Conservation (phyloP, 2,797 vertebrate genomes). For the Gouania willdenowi region DNA sequence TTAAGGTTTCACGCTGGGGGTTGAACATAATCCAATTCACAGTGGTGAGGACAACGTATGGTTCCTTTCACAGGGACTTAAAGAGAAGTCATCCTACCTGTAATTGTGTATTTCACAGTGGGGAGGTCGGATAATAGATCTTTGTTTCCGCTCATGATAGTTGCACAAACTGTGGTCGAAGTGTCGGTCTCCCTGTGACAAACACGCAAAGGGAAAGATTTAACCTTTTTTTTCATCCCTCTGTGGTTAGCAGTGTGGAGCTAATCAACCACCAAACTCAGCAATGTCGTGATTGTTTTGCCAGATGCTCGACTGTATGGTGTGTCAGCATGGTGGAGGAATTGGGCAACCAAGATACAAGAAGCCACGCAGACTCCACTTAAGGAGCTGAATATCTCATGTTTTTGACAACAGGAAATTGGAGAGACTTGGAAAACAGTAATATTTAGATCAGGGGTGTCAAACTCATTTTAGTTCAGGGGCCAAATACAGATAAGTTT, state of each 20-base stretch:
- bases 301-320: constrained; percentile 55
- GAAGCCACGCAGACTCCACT: constrained; percentile 45
- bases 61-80: constrained; percentile 4
- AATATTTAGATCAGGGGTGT: too few species aligned
- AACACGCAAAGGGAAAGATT: constrained; percentile 30
- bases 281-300: constrained; percentile 31
- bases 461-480: too few species aligned
- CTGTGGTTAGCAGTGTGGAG: constrained; percentile 33
- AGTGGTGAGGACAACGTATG: not conserved
- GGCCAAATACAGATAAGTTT: too few species aligned
- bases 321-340: constrained; percentile 43
- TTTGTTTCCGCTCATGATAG: constrained; percentile 13
- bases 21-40: not conserved
- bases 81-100: constrained; percentile 6
- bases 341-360: constrained; percentile 53
- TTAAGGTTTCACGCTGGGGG: not conserved
- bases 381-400: constrained; percentile 36
- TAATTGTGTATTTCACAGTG: constrained; percentile 22
- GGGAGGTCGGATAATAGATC: constrained; percentile 11
- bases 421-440: constrained; percentile 28
- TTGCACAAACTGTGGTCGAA: constrained; percentile 18
- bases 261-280: constrained; percentile 22
- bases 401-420: constrained; percentile 36
- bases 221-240: constrained; percentile 4
- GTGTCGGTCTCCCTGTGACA: constrained; percentile 21